Base-by-base conservation (phyloP, 1,140 invertebrate genomes). In the Agraylea sexmaculata region DNA sequence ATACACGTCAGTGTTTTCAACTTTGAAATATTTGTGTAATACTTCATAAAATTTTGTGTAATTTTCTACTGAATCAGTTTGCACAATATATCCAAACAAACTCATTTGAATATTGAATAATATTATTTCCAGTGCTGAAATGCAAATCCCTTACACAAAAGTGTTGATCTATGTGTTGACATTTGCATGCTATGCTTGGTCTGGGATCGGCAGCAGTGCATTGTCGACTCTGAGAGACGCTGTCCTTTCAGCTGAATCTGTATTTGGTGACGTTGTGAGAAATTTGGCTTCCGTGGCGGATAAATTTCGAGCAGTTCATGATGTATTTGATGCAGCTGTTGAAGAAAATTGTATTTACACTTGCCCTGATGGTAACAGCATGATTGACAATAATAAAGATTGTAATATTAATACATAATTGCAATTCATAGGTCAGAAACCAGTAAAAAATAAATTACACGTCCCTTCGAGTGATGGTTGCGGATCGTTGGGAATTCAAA, bases 301-400 rank as follows among this genome's bases (percentile, higher is more conserved):
- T 42, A 83, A 80, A 51, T 79, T 88, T 49, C 75, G 74, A 50
- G 76, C 74, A 4, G 69, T 87, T 25, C 80, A 87, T 52, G 81
- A 87, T 43, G 76, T 88, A 4, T 79, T 88, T 41, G 79, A 87
- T 58, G 80, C 81, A 3, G 82, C 84, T 10, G 77, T 87, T 8
- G 84, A 87, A 51, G 86, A 90, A 57, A 71, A 80, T 32, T 90
- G 85, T 52, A 59, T 80, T 20, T 88, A 73, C 56, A 62, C 71
- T 40, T 90, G 86, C 60, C 77, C 80, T 5, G 65, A 62, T 52
- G 80, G 83, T 77, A 64, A 60, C 55, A 17, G 19, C 18, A 7
- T 20, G 4, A 13, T 19, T 22, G 25, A 21, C 17, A 48, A 32
- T 32, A 7, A 6, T 16, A 8, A 15, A 15, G 13, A 31, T 31